Evolutionary conservation across 2,888 invertebrate species (phyloP).

Genomic region (Luffia ferchaultella): DNA sequence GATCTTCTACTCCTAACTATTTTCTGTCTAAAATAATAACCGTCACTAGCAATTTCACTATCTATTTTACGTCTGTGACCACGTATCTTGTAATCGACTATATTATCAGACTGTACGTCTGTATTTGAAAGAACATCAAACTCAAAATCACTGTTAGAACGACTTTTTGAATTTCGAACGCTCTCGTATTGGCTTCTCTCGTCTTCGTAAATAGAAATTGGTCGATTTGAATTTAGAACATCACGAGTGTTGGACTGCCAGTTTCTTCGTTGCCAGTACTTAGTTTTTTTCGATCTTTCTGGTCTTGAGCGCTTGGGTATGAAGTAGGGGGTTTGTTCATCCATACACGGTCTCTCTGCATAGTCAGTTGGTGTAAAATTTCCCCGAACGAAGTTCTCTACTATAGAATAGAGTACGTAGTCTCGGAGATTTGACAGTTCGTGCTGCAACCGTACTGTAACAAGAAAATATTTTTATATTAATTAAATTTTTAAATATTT

Average conservation of each 20-base stretch:
- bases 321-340: constrained; percentile 40
- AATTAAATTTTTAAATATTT: no score
- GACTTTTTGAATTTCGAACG: no score
- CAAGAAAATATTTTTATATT: constrained; percentile 18
- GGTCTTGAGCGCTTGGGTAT: constrained; percentile 31
- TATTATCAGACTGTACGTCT: no score
- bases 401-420: constrained; percentile 46
- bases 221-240: no score
- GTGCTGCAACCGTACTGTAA: constrained; percentile 48
- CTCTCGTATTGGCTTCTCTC: no score
- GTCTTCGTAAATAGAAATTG: no score
- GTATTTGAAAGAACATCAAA: no score
- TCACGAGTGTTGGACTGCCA: no score
- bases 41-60: constrained; percentile 26
- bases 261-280: constrained; percentile 8
- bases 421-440: constrained; percentile 36
- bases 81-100: constrained; percentile 13
- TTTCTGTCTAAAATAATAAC: constrained; percentile 44
- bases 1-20: constrained; percentile 30
- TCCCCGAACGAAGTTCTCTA: constrained; percentile 41
- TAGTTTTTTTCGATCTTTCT: constrained; percentile 32
- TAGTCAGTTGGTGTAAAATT: constrained; percentile 51
- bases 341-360: constrained; percentile 39
- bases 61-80: constrained; percentile 14
- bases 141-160: no score